Conservation (phyloP, 1,140 invertebrate genomes). For the Drosophila sproati region DNA sequence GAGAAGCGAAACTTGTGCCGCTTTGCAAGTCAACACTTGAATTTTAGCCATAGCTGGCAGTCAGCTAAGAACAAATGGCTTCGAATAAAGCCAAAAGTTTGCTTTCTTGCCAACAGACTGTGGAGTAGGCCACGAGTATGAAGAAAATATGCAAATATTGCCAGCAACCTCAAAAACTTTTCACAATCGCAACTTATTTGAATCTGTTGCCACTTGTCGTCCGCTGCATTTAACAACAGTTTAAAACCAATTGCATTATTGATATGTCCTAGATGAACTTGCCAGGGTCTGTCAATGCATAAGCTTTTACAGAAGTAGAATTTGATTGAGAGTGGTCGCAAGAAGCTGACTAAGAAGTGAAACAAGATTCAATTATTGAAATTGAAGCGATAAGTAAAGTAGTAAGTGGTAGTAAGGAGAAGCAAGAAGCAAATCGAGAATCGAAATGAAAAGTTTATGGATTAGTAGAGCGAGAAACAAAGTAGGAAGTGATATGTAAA, state of each 20-base stretch:
- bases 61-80: conserved; percentile 36
- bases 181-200: conserved; percentile 60
- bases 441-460: background rate
- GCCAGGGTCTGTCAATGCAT: conserved; percentile 11
- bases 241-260: conserved; percentile 79
- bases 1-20: conserved; percentile 47
- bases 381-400: background rate
- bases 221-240: conserved; percentile 72
- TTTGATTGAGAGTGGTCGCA: background rate
- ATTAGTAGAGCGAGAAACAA: background rate
- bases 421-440: background rate
- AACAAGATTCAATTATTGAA: background rate
- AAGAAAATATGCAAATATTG: conserved; percentile 71
- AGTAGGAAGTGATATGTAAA: background rate
- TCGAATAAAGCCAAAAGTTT: conserved; percentile 37
- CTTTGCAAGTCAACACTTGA: conserved; percentile 79
- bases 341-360: background rate
- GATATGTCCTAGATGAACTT: conserved; percentile 59
- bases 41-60: conserved; percentile 60
- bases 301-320: background rate
- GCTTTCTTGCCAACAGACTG: background rate
- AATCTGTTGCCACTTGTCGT: conserved; percentile 42
- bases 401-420: background rate
- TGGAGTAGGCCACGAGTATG: conserved; percentile 34
- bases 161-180: conserved; percentile 57